These are phyloP conservation scores for Sebastes vulpes DNA, from an alignment of 2,797 vertebrate species.

Conservation along the genomic window DNA sequence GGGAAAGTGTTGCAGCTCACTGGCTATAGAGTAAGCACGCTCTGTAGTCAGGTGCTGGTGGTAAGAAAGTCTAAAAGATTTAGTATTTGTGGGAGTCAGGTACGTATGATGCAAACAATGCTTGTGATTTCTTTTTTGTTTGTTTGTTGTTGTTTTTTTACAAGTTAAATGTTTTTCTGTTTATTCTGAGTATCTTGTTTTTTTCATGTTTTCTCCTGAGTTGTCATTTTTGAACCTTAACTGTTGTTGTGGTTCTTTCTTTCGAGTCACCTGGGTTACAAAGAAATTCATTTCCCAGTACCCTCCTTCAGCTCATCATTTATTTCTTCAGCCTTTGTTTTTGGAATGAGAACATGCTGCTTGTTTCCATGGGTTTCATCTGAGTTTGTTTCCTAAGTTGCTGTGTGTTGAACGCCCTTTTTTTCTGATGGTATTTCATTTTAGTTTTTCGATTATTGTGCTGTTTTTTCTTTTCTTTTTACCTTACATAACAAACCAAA, in stretches of 20 bases:
- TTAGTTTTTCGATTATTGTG: conserved; percentile 39
- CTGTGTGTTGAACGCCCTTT: conserved; percentile 57
- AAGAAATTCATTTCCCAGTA: conserved; percentile 71
- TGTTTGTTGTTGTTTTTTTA: conserved; percentile 19
- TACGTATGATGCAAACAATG: conserved; percentile 86
- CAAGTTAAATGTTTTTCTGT: conserved; percentile 68
- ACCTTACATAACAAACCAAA: conserved; percentile 41
- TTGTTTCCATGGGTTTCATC: conserved; percentile 64
- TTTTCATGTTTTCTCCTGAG: conserved; percentile 71
- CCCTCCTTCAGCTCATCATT: conserved; percentile 70
- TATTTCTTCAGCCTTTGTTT: conserved; percentile 47
- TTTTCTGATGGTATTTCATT: conserved; percentile 49
- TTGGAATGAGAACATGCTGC: conserved; percentile 68
- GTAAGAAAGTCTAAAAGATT: conserved; percentile 89
- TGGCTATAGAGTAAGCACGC: conserved; percentile 61
- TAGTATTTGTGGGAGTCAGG: conserved; percentile 86
- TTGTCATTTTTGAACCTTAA: conserved; percentile 75
- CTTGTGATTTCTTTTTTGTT: conserved; percentile 68
- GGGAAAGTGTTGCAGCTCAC: conserved; percentile 75
- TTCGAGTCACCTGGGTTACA: conserved; percentile 75
- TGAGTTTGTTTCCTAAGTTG: conserved; percentile 55
- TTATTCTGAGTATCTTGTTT: conserved; percentile 56
- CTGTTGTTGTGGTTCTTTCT: conserved; percentile 65
- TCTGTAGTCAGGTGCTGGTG: conserved; percentile 83
- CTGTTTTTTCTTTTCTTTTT: conserved; percentile 37